Evolutionary conservation across 2,888 invertebrate genomes (phyloP).

Genomic region (Tholera decimalis): DNA sequence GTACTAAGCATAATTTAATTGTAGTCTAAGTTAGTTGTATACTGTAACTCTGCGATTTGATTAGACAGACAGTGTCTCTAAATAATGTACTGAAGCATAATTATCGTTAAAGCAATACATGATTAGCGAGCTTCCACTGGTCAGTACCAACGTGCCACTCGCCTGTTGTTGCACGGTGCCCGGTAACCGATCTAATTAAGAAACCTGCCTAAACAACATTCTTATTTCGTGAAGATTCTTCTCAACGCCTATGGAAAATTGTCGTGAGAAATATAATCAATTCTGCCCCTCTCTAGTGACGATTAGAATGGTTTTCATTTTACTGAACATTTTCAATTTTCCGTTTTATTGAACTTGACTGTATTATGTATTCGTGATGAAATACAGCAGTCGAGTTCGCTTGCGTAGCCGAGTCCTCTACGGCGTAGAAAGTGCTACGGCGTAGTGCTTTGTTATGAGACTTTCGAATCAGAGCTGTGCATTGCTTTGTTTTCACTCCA

Average conservation of each 20-base stretch:
- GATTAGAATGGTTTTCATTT: constrained; percentile 12
- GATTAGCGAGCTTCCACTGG: constrained; percentile 11
- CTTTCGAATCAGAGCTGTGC: constrained; percentile 12
- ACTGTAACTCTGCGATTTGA: constrained; percentile 9
- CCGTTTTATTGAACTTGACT: constrained; percentile 37
- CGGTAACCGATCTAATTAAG: constrained; percentile 18
- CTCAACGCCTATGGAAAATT: neutral
- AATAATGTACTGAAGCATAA: neutral
- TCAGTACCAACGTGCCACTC: neutral
- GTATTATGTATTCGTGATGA: constrained; percentile 34
- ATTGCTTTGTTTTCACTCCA: constrained; percentile 30
- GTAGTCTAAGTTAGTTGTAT: neutral
- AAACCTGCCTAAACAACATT: constrained; percentile 16
- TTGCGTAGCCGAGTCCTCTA: constrained; percentile 58
- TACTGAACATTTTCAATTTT: constrained; percentile 41
- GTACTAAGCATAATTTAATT: neutral
- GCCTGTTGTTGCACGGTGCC: constrained; percentile 15
- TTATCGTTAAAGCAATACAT: constrained; percentile 12
- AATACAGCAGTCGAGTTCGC: constrained; percentile 47
- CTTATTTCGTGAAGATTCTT: constrained; percentile 1
- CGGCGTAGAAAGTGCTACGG: constrained; percentile 60
- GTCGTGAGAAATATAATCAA: constrained; percentile 16
- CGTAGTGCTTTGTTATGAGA: constrained; percentile 27
- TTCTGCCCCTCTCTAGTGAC: constrained; percentile 4
- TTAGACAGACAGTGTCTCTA: neutral